Percentiles rank a stretch among this genome's conserved stretches.
These are phyloP conservation scores for Willowsia nigromaculata DNA, from an alignment of 2,888 invertebrate genomes.

Conservation along the genomic window DNA sequence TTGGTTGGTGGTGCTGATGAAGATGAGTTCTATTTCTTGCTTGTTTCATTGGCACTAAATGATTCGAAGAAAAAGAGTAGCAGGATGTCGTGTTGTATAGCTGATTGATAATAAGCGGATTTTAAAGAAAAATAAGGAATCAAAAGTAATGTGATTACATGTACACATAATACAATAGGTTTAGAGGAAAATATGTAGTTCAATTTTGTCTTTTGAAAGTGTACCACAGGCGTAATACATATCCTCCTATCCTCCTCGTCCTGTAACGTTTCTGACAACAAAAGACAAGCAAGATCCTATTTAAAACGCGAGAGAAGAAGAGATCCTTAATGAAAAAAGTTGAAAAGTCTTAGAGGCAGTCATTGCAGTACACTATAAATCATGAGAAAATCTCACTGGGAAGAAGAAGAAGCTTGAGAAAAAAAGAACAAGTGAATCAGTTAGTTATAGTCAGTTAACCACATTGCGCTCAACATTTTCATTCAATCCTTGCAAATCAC, in stretches of 20 bases:
- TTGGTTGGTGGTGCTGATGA: not conserved
- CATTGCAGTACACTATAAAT: not conserved
- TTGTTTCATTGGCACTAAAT: not conserved
- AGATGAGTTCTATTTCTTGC: not conserved
- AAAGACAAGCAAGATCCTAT: not conserved
- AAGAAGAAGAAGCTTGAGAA: slow-evolving; percentile 20
- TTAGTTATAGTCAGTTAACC: slow-evolving; percentile 19
- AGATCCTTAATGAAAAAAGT: not conserved
- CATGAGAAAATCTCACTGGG: slow-evolving; percentile 10
- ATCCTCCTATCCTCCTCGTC: not conserved
- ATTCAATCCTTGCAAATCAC: not conserved
- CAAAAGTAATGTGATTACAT: not conserved
- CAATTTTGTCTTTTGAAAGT: not conserved
- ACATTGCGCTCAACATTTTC: slow-evolving; percentile 15
- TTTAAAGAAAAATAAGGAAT: not conserved
- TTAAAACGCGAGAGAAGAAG: not conserved
- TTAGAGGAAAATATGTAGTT: not conserved
- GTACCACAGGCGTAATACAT: not conserved
- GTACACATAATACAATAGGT: no score
- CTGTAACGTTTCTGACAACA: not conserved
- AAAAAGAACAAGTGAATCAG: slow-evolving; percentile 20
- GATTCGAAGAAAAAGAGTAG: not conserved
- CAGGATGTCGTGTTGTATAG: not conserved
- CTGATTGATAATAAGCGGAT: slow-evolving; percentile 18
- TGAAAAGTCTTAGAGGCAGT: not conserved